These are phyloP conservation scores for Opisthocomus hoazin DNA, from an alignment of 2,113 vertebrate species.

Conservation along the genomic window DNA sequence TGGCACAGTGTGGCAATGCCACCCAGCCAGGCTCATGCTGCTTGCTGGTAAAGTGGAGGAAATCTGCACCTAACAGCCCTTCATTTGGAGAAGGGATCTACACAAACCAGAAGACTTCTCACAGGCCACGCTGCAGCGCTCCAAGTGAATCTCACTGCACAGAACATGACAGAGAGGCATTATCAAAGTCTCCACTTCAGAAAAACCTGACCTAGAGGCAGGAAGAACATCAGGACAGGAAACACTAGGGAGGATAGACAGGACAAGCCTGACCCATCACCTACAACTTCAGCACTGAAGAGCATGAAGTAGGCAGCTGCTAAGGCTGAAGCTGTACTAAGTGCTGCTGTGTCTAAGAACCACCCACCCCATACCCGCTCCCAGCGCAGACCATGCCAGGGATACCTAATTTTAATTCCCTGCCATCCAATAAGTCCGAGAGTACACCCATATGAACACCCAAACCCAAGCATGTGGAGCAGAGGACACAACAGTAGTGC, in stretches of 20 bases:
- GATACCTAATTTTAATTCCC: not conserved
- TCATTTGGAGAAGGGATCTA: not conserved
- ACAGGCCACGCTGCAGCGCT: not conserved
- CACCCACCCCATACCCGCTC: not conserved
- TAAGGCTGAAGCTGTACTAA: not conserved
- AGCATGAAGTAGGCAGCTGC: not conserved
- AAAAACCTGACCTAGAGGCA: not conserved
- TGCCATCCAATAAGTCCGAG: not conserved
- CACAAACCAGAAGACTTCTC: not conserved
- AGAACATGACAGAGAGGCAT: not conserved
- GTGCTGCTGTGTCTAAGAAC: not conserved
- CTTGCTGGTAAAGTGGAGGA: not conserved
- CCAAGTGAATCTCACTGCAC: not conserved
- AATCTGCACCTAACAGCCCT: not conserved
- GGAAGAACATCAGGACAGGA: not conserved
- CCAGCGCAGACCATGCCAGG: not conserved
- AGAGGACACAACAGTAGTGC: not conserved
- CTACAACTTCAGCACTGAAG: not conserved
- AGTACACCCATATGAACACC: not conserved
- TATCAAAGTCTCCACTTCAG: not conserved
- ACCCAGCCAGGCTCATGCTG: not conserved
- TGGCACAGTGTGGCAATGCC: not conserved
- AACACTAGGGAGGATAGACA: not conserved
- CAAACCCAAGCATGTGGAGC: rapidly evolving
- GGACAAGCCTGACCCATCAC: not conserved